phyloP scores from a whole-genome alignment of 1,140 invertebrate species.

The Drosophila lini region DNA sequence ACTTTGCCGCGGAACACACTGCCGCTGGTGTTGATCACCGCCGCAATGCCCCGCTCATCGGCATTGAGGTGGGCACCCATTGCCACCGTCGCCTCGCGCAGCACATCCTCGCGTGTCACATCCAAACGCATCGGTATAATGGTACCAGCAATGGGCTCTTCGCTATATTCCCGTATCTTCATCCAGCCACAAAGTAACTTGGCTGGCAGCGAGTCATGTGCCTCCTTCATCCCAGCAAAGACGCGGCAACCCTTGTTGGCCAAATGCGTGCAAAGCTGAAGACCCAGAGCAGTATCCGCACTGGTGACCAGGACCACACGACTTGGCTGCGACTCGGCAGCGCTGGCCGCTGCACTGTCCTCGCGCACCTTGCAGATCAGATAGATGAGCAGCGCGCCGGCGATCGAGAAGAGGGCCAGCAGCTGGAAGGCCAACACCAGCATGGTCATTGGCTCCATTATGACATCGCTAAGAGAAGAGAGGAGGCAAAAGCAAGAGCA shows the following conservation, averaged over 20 bases:
- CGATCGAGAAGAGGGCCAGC: constrained; percentile 91
- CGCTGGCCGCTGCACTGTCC: constrained; percentile 71
- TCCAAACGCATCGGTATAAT: constrained; percentile 90
- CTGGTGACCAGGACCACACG: constrained; percentile 90
- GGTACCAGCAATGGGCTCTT: constrained; percentile 82
- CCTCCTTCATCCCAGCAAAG: constrained; percentile 89
- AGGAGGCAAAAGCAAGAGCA: not conserved
- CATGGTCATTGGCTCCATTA: constrained; percentile 91
- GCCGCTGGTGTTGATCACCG: constrained; percentile 92
- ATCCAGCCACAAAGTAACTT: constrained; percentile 87
- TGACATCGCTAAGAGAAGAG: constrained; percentile 70
- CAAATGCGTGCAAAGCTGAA: constrained; percentile 87
- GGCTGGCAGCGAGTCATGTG: constrained; percentile 85
- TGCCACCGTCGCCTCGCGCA: constrained; percentile 90
- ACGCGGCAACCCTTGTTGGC: constrained; percentile 89
- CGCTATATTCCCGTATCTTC: constrained; percentile 86
- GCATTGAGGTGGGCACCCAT: constrained; percentile 92
- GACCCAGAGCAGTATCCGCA: constrained; percentile 90
- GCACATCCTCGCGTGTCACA: constrained; percentile 91
- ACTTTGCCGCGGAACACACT: constrained; percentile 88
- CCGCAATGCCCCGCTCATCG: constrained; percentile 92
- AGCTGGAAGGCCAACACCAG: constrained; percentile 91
- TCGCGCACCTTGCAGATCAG: constrained; percentile 89
- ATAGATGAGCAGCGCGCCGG: constrained; percentile 90
- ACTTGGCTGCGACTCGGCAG: constrained; percentile 82